These are phyloP conservation scores for Coleophora flavipennella DNA, from an alignment of 2,888 invertebrate genomes.

Conservation along the genomic window DNA sequence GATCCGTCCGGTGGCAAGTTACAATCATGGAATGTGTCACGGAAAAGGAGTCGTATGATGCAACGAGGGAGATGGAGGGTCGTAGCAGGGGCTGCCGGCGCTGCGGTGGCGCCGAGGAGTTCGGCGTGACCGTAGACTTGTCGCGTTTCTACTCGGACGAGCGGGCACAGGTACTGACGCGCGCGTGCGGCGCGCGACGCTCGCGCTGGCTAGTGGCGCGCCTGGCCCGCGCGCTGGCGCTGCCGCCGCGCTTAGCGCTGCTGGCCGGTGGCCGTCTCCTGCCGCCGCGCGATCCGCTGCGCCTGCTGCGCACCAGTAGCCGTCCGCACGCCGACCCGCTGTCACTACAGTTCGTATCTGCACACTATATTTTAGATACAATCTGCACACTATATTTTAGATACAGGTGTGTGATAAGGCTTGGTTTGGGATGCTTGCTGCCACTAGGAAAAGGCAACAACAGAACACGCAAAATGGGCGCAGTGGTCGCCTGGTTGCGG, in stretches of 20 bases:
- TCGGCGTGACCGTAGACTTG: constrained; percentile 37
- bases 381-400: too few species aligned
- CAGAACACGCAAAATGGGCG: too few species aligned
- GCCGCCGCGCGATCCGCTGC: constrained; percentile 43
- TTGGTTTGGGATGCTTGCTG: too few species aligned
- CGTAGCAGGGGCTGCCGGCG: background rate
- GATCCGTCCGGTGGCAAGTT: background rate
- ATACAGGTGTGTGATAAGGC: too few species aligned
- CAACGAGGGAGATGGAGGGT: too few species aligned
- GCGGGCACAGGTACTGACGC: constrained; percentile 21
- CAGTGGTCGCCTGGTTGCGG: too few species aligned
- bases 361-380: too few species aligned
- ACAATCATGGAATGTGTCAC: too few species aligned
- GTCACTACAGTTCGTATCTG: too few species aligned
- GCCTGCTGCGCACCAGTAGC: constrained; percentile 36
- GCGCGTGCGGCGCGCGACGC: constrained; percentile 11
- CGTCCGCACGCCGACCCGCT: constrained; percentile 17
- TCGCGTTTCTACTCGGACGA: constrained; percentile 32
- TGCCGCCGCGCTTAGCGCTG: constrained; percentile 14
- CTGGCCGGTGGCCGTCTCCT: constrained; percentile 32
- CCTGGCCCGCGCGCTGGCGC: constrained; percentile 21
- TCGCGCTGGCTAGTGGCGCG: constrained; percentile 33
- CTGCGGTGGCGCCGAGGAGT: constrained; percentile 13
- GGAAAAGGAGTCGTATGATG: too few species aligned
- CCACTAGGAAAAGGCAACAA: too few species aligned